Evolutionary conservation across 2,888 invertebrate genomes (phyloP), one percentile per base, ranked within the genome.

Genomic region (Rhaphigaster nebulosa): DNA sequence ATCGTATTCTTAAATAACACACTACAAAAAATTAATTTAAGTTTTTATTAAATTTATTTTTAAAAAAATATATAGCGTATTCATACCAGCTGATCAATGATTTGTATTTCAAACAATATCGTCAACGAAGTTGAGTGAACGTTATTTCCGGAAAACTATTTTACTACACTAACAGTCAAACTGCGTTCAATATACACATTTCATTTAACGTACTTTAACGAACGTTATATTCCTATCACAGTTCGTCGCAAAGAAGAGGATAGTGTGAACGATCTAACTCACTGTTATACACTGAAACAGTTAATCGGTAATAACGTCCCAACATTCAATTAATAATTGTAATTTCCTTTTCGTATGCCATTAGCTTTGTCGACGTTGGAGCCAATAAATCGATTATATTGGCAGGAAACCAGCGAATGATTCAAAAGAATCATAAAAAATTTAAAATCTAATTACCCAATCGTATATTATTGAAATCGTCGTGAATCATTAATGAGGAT

Each of bases 321-420:
- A 34, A 76, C 70, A 38, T 23, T 76, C 70, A 76, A 76, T 76
- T 76, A 76, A 76, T 76, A 76, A 76, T 76, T 38, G 34, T 76
- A 38, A 38, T 76, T 6, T 1, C 8, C 70, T 23, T 76, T 76
- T 34, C 5, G 4, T 76, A 76, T 76, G 38, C 70, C 70, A 76
- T 76, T 76, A 76, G 34, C 38, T 34, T 38, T 10, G 70, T 20
- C 6, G 20, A 76, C 15, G 2, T 38, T 8, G 2, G 38, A 38
- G 26, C 20, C 34, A 10, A 76, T 76, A 76, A 65, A 65, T 65
- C 65, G 65, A 65, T 65, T 38, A 76, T 76, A 38, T 76, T 38
- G 70, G 70, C 15, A 38, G 70, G 34, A 76, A 76, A 26, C 70
- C 38, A 3, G 38, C 34, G 2, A 76, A 76, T 38, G 70, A 76